Conservation (phyloP, 2,888 invertebrate genomes). For the Aplocera efformata region DNA sequence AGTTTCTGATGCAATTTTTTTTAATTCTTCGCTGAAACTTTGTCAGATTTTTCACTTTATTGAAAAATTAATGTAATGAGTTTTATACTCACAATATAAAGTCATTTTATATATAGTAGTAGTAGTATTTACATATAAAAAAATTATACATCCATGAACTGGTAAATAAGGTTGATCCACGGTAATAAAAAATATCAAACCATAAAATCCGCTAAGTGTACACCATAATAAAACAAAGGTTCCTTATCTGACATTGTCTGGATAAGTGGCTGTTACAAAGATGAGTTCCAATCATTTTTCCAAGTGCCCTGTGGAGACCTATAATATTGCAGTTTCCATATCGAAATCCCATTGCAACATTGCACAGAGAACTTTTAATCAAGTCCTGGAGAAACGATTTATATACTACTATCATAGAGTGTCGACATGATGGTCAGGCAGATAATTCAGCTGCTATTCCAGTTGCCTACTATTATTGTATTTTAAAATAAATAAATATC, state of each 20-base stretch:
- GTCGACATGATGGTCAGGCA: conserved; percentile 17
- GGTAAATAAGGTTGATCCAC: too few relatives aligned
- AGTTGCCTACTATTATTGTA: too few relatives aligned
- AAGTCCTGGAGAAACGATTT: conserved; percentile 75
- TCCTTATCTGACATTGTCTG: conserved; percentile 3
- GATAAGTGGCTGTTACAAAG: conserved; percentile 7
- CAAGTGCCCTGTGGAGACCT: conserved; percentile 33
- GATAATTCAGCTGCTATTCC: conserved; percentile 6
- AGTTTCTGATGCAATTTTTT: too few relatives aligned
- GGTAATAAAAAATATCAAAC: too few relatives aligned
- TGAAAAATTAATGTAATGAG: too few relatives aligned
- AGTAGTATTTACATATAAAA: too few relatives aligned
- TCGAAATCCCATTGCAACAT: conserved; percentile 73
- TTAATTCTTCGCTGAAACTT: too few relatives aligned
- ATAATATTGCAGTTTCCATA: conserved; percentile 62
- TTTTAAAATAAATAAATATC: too few relatives aligned
- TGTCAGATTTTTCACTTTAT: too few relatives aligned
- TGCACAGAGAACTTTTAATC: conserved; percentile 75
- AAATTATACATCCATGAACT: too few relatives aligned
- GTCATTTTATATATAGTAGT: too few relatives aligned
- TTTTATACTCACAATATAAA: too few relatives aligned
- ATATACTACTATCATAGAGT: conserved; percentile 52
- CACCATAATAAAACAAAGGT: background rate
- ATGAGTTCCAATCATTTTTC: conserved; percentile 26
- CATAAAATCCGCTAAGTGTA: background rate